Evolutionary conservation across 2,797 vertebrate genomes (phyloP).

Genomic region (Xiphophorus birchmanni): DNA sequence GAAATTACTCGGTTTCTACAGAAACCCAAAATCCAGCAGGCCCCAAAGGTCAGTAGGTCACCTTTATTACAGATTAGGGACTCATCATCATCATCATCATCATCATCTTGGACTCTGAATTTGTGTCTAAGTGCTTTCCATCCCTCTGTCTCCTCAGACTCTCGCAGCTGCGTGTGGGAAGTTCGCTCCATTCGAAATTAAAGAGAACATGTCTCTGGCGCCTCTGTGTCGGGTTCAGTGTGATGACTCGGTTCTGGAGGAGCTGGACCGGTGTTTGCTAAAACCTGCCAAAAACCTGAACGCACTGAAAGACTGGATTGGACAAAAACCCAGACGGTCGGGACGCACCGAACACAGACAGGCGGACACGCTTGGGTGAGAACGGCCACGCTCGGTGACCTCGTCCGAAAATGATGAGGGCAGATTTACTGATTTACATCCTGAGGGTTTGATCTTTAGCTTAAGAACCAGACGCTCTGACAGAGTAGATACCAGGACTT

Average conservation of each 20-base stretch:
- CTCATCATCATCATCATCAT: too few relatives aligned
- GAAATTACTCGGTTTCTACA: conserved; percentile 96
- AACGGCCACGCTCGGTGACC: background rate
- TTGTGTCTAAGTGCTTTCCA: background rate
- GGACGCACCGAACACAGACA: conserved; percentile 80
- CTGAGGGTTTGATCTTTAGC: background rate
- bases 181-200: conserved; percentile 98
- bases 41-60: conserved; percentile 87
- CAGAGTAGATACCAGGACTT: too few relatives aligned
- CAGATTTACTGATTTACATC: too few relatives aligned
- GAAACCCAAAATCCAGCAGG: conserved; percentile 91
- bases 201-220: conserved; percentile 92
- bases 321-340: conserved; percentile 78
- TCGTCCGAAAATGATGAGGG: background rate
- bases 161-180: conserved; percentile 94
- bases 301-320: conserved; percentile 85
- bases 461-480: background rate
- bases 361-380: conserved; percentile 60
- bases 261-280: conserved; percentile 83
- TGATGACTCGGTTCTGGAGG: conserved; percentile 82
- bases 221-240: conserved; percentile 86
- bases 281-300: conserved; percentile 68
- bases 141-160: conserved; percentile 79
- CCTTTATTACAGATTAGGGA: background rate
- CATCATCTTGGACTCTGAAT: too few relatives aligned